Conservation (phyloP, 2,888 invertebrate genomes). For the Standfussiana lucernea region DNA sequence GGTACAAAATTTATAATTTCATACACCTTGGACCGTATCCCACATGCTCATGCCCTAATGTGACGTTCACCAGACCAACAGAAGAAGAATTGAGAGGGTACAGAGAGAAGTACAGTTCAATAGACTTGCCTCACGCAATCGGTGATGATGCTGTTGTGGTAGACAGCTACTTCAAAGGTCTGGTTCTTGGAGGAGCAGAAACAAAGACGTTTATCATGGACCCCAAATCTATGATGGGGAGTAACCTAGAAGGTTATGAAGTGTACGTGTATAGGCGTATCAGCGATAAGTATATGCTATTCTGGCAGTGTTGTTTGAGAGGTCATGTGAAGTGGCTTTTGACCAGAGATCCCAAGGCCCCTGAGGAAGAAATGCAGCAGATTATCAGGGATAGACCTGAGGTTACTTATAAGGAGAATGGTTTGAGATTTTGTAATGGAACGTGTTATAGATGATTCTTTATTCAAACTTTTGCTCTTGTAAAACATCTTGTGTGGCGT, state of each 20-base stretch:
- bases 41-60: slow-evolving; percentile 31
- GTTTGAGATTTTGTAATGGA: slow-evolving; percentile 29
- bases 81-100: slow-evolving; percentile 34
- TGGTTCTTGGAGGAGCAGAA: slow-evolving; percentile 37
- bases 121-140: slow-evolving; percentile 39
- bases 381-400: slow-evolving; percentile 32
- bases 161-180: slow-evolving; percentile 24
- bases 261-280: slow-evolving; percentile 32
- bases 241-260: slow-evolving; percentile 25
- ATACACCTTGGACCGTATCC: background rate
- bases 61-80: slow-evolving; percentile 41
- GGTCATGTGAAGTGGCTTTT: slow-evolving; percentile 38
- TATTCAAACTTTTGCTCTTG: background rate
- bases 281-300: slow-evolving; percentile 46
- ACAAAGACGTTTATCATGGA: slow-evolving; percentile 50
- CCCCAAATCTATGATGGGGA: slow-evolving; percentile 9
- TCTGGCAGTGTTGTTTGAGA: slow-evolving; percentile 44
- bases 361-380: slow-evolving; percentile 29
- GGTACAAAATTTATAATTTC: slow-evolving; percentile 54
- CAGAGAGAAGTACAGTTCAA: slow-evolving; percentile 21
- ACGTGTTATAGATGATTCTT: slow-evolving; percentile 22
- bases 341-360: slow-evolving; percentile 2
- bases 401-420: slow-evolving; percentile 13
- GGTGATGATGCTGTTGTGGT: slow-evolving; percentile 5
- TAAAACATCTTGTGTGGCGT: background rate